Percentiles rank a stretch among this genome's conserved stretches.
Conservation (phyloP, 2,888 invertebrate species). For the Eupithecia inturbata region DNA sequence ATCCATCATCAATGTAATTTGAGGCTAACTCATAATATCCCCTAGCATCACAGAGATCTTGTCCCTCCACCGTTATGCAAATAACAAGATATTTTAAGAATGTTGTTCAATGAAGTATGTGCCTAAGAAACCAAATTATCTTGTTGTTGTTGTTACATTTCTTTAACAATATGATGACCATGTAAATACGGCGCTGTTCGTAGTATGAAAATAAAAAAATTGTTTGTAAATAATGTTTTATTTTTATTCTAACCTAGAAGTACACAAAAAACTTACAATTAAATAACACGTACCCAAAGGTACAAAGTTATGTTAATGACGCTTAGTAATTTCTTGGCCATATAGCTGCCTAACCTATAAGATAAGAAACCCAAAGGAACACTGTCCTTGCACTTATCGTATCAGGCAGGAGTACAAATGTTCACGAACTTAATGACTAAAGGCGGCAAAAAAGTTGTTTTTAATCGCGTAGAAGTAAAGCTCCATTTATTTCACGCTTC, state of each 20-base stretch:
- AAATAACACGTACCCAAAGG: conserved; percentile 26
- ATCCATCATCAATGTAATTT: conserved; percentile 2
- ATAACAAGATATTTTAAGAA: conserved; percentile 60
- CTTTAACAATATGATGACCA: conserved; percentile 82
- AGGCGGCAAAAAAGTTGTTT: neutral
- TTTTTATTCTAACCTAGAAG: conserved; percentile 46
- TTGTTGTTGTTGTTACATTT: conserved; percentile 82
- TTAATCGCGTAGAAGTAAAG: neutral
- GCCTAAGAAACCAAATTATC: conserved; percentile 79
- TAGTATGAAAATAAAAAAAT: conserved; percentile 81
- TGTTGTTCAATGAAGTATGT: conserved; percentile 75
- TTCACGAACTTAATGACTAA: neutral
- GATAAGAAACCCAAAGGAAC: neutral
- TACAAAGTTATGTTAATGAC: conserved; percentile 1
- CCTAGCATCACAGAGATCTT: conserved; percentile 33
- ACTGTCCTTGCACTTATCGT: neutral
- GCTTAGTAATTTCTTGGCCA: neutral
- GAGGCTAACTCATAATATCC: conserved; percentile 10
- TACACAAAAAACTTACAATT: conserved; percentile 21
- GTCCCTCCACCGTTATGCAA: conserved; percentile 48
- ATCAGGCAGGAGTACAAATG: neutral
- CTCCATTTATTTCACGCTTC: conserved; percentile 54
- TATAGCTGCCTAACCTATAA: neutral
- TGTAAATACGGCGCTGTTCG: conserved; percentile 84
- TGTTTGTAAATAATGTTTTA: conserved; percentile 75